Evolutionary conservation across 1,140 invertebrate genomes (phyloP).

Genomic region (Cataglyphis hispanica): DNA sequence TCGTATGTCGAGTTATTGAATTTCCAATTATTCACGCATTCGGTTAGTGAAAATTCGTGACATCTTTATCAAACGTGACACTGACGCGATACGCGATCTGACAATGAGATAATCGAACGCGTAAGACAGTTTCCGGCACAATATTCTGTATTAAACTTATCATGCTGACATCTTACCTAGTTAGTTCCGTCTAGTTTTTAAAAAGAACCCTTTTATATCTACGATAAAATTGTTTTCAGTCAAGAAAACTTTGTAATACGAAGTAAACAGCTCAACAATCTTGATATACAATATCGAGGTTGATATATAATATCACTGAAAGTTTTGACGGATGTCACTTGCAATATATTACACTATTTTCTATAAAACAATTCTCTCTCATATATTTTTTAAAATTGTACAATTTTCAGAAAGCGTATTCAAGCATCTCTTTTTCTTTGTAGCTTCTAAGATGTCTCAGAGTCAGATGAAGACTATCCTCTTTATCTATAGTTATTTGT

Average conservation of each 20-base stretch:
- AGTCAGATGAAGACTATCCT: not conserved
- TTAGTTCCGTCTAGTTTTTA: not conserved
- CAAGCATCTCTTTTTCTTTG: not conserved
- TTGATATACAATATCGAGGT: not conserved
- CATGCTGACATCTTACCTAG: not conserved
- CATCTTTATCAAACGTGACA: not conserved
- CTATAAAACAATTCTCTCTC: not conserved
- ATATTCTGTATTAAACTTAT: not conserved
- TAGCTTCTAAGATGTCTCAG: not conserved
- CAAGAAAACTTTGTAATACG: not conserved
- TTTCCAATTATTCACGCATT: slow-evolving; percentile 56
- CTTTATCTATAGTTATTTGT: slow-evolving; percentile 31
- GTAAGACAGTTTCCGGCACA: not conserved
- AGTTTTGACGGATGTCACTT: not conserved
- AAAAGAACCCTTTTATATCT: not conserved
- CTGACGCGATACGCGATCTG: not conserved
- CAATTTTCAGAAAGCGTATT: not conserved
- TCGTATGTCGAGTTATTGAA: slow-evolving; percentile 43
- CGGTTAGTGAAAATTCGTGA: slow-evolving; percentile 42
- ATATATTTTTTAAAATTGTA: not conserved
- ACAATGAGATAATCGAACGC: not conserved
- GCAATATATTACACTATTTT: not conserved
- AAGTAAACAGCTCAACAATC: slow-evolving; percentile 2
- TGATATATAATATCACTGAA: not conserved
- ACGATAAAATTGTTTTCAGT: not conserved